Conservation (phyloP, 2,888 invertebrate genomes). For the Polyploca ridens region DNA sequence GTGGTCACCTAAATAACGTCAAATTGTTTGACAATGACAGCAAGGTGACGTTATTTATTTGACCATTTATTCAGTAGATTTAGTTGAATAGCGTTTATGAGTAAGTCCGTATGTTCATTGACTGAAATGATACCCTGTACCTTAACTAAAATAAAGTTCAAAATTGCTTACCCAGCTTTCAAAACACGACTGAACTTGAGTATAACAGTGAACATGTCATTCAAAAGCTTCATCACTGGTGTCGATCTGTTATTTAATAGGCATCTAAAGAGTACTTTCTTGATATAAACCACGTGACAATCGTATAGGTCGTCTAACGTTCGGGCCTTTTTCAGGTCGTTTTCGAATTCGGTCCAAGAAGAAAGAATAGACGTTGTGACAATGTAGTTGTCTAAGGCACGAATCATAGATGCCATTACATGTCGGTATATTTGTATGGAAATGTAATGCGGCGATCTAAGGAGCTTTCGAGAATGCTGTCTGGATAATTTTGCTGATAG, state of each 20-base stretch:
- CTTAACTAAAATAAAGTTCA: too few relatives aligned
- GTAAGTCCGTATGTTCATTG: too few relatives aligned
- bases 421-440: conserved; percentile 89
- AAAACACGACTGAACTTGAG: conserved; percentile 88
- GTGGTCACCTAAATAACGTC: too few relatives aligned
- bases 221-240: conserved; percentile 87
- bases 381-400: conserved; percentile 90
- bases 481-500: conserved; percentile 80
- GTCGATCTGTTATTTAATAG: conserved; percentile 88
- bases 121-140: too few relatives aligned
- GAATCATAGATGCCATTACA: conserved; percentile 90
- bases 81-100: too few relatives aligned
- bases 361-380: conserved; percentile 90
- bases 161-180: conserved; percentile 77
- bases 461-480: conserved; percentile 74
- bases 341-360: conserved; percentile 90
- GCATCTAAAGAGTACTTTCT: conserved; percentile 90
- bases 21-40: too few relatives aligned
- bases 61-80: too few relatives aligned
- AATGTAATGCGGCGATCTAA: conserved; percentile 88
- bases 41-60: too few relatives aligned
- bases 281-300: conserved; percentile 89
- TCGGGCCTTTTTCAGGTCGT: conserved; percentile 85
- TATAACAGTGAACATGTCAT: conserved; percentile 89
- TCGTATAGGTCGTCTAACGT: conserved; percentile 90